Conservation (phyloP, 2,797 vertebrate genomes). For the Coregonus suidteri region DNA sequence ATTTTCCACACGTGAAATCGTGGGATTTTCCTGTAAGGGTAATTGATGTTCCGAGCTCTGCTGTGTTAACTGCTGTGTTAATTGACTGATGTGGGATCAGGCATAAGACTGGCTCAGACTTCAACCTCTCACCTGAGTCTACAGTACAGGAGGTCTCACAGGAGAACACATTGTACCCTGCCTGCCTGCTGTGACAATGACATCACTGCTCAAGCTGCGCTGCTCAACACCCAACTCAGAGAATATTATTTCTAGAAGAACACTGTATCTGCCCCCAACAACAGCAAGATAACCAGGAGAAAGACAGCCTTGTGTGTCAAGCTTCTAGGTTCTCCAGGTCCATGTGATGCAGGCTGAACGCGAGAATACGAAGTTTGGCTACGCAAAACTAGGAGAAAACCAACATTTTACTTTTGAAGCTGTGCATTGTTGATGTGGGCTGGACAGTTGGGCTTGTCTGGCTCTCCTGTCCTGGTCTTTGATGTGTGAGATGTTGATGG, state of each 20-base stretch:
- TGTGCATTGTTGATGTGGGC: background rate
- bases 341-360: too few relatives aligned
- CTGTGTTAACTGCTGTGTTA: slow-evolving; percentile 30
- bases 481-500: slow-evolving; percentile 28
- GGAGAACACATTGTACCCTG: slow-evolving; percentile 6
- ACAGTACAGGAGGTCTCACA: background rate
- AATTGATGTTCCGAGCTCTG: background rate
- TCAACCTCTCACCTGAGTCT: background rate
- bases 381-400: too few relatives aligned
- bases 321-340: too few relatives aligned
- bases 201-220: background rate
- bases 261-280: background rate
- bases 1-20: too few relatives aligned
- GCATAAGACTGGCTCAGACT: background rate
- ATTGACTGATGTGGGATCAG: slow-evolving; percentile 16
- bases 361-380: too few relatives aligned
- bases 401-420: background rate
- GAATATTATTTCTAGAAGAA: background rate
- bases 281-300: too few relatives aligned
- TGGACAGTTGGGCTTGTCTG: background rate
- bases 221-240: background rate
- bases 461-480: slow-evolving; percentile 2
- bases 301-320: too few relatives aligned
- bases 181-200: background rate
- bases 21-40: too few relatives aligned